phyloP scores from a whole-genome alignment of 2,888 invertebrate genomes.

The Sicus ferrugineus region DNA sequence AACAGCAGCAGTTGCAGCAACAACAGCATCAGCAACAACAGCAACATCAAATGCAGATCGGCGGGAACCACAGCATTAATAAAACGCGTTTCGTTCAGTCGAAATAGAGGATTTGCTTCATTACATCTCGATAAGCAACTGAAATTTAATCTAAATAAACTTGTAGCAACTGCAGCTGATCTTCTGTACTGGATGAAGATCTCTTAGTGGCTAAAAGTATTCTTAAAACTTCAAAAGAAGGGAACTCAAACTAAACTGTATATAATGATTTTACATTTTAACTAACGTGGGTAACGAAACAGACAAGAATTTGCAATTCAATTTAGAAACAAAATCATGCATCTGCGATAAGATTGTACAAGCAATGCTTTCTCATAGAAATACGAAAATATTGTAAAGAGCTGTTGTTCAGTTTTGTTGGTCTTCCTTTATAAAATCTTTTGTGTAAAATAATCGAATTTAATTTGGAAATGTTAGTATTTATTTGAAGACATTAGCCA shows the following conservation, averaged over 20 bases:
- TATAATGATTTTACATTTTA: slow-evolving; percentile 51
- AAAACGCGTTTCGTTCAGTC: slow-evolving; percentile 63
- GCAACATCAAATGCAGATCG: slow-evolving; percentile 50
- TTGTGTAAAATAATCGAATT: slow-evolving; percentile 26
- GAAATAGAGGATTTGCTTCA: slow-evolving; percentile 46
- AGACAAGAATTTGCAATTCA: slow-evolving; percentile 34
- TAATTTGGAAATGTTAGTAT: slow-evolving; percentile 14
- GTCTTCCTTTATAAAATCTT: slow-evolving; percentile 26
- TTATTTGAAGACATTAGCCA: slow-evolving; percentile 5
- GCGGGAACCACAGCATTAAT: slow-evolving; percentile 56
- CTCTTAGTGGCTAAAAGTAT: slow-evolving; percentile 19
- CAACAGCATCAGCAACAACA: slow-evolving; percentile 48
- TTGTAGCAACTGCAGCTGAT: slow-evolving; percentile 34
- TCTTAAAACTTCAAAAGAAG: slow-evolving; percentile 32
- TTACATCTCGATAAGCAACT: slow-evolving; percentile 33
- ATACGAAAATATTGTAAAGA: slow-evolving; percentile 7
- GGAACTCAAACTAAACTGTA: slow-evolving; percentile 48
- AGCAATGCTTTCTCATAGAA: slow-evolving; percentile 28
- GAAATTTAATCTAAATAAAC: slow-evolving; percentile 39
- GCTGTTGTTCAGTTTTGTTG: slow-evolving; percentile 22
- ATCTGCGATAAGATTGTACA: slow-evolving; percentile 18
- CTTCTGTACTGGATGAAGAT: slow-evolving; percentile 24
- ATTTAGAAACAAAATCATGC: slow-evolving; percentile 9
- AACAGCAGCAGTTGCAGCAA: slow-evolving; percentile 48
- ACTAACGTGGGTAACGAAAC: slow-evolving; percentile 42